Evolutionary conservation across 2,888 invertebrate genomes (phyloP), one percentile per base, ranked within the genome.

Genomic region (Platycnemis pennipes): DNA sequence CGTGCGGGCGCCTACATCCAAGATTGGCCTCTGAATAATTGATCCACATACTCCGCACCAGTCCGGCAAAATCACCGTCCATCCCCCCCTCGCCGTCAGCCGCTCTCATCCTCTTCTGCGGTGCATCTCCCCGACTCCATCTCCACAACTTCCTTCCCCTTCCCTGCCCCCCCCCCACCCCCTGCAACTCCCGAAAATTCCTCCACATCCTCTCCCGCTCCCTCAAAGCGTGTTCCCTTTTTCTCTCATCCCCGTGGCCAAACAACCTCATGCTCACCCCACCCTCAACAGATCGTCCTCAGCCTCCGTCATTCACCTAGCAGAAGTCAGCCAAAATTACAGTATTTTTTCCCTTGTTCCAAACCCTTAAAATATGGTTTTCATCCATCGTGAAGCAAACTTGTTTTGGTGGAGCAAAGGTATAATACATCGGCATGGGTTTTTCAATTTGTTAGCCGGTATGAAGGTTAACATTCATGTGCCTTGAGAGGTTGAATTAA

Each of bases 1-100:
- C 91, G 91, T 63, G 63, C 56, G 63, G 91, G 91, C 91, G 91
- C 91, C 91, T 91, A 53, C 63, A 63, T 63, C 91, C 56, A 91
- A 91, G 91, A 91, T 91, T 91, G 91, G 91, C 44, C 91, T 63
- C 63, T 91, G 91, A 91, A 91, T 91, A 91, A 91, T 91, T 91
- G 91, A 91, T 91, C 91, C 63, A n/a, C 69, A 77, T 77, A 56
- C 56, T 91, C 91, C 44, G 53, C 91, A 87, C 87, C 87, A 91
- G 91, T 91, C 91, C 91, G 63, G 91, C 42, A 91, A 44, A 56
- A 91, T 91, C 91, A 19, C 91, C 63, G n/a, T 44, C 44, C 63
- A 26, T 44, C 22, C 11, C 63, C 56, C 42, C 44, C 46, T 22
- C 46, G 45, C 86, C 86, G 87, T 87, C 87, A 87, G 53, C 26